These are phyloP conservation scores for Sinotaia quadrata DNA, from an alignment of 2,888 invertebrate species.

Conservation along the genomic window DNA sequence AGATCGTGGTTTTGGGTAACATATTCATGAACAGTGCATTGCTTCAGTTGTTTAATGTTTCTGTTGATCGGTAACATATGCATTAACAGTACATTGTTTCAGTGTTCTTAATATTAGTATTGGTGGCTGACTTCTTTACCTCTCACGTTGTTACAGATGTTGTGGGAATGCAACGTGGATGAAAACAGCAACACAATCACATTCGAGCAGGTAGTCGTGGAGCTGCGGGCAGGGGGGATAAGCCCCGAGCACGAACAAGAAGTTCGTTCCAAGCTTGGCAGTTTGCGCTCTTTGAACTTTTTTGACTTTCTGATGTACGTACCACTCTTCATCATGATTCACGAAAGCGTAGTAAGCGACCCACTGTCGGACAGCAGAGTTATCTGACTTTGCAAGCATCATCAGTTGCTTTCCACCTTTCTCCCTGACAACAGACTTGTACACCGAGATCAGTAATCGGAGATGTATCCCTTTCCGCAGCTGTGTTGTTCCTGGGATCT, in stretches of 20 bases:
- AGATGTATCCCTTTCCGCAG: too few species aligned
- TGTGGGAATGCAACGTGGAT: conserved; percentile 71
- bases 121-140: conserved; percentile 9
- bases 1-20: too few species aligned
- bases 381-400: conserved; percentile 48
- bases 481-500: too few species aligned
- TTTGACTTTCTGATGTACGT: conserved; percentile 70
- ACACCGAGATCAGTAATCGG: too few species aligned
- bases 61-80: neutral
- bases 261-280: conserved; percentile 62
- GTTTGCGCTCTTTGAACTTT: conserved; percentile 55
- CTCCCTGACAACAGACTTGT: too few species aligned
- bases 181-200: conserved; percentile 62
- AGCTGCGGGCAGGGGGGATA: conserved; percentile 69
- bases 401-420: too few species aligned
- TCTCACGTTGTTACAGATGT: conserved; percentile 53
- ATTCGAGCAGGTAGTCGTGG: conserved; percentile 65
- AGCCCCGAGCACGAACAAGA: conserved; percentile 62
- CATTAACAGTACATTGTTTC: neutral
- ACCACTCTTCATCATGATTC: conserved; percentile 70
- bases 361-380: conserved; percentile 61
- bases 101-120: neutral
- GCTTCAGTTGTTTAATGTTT: too few species aligned
- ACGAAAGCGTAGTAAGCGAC: conserved; percentile 66
- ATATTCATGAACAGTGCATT: too few species aligned